Evolutionary conservation across 2,797 vertebrate species (phyloP), one percentile per base, ranked within the genome.

Genomic region (Erethizon dorsatum): DNA sequence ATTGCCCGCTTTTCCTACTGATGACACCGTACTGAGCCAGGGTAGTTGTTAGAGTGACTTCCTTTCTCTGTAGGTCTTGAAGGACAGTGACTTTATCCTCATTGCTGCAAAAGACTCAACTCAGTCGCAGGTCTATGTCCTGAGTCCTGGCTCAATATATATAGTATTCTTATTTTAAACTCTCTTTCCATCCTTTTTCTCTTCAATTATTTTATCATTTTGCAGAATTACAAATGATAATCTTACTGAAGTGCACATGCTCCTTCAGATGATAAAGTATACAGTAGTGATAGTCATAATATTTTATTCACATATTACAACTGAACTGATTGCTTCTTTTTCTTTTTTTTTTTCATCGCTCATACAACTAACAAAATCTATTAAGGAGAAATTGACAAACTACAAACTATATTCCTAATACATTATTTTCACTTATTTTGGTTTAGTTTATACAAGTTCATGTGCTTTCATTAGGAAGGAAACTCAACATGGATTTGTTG

Each of bases 391-490:
- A 63, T 59, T 41, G 45, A 92, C 45, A 61, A 4, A 95, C 93
- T 26, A 83, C 0, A 24, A 59, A 31, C 15, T 89, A 71, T n/a
- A 33, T 50, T 87, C 69, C 18, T 77, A 95, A 95, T 75, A 65
- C 17, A 5, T 78, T 18, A 24, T 63, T 84, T 82, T 17, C 18
- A 77, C 85, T 95, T 97, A 83, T 65, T 47, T 67, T 95, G 61
- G 65, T 47, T 24, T 86, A 86, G 14, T 84, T 88, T 75, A 75
- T 77, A 88, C 20, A 45, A 79, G 78, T 61, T 33, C 0, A 84
- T 92, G 3, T 75, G 37, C 78, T 92, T 95, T n/a, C 17, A 86
- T 73, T 17, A 84, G 20, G 26, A 79, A 96, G 22, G 54, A 95
- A 6, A 57, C 31, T 65, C 56, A 56, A 67, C 18, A 78, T 77